Conservation (phyloP, 2,888 invertebrate species). For the Machimus rusticus region DNA sequence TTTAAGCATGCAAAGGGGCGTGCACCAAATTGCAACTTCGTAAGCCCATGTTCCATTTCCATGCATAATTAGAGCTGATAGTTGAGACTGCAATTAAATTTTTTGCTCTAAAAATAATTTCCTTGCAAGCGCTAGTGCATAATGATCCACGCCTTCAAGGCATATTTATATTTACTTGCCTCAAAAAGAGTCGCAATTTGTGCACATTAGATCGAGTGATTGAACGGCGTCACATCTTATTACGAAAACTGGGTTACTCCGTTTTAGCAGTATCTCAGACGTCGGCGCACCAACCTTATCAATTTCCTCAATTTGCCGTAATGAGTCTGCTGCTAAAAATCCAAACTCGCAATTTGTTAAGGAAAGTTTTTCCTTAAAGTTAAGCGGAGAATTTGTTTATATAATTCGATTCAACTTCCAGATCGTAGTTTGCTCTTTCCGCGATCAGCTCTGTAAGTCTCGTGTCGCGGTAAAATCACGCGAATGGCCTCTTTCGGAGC, state of each 20-base stretch:
- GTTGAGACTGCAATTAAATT: not conserved
- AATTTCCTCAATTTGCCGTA: conserved; percentile 21
- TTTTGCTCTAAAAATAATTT: conserved; percentile 9
- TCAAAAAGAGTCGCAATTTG: conserved; percentile 13
- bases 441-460: not conserved
- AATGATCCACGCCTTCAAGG: not conserved
- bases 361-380: not conserved
- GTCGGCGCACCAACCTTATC: conserved; percentile 18
- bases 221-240: conserved; percentile 11
- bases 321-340: conserved; percentile 14
- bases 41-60: not conserved
- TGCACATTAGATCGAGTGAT: conserved; percentile 22
- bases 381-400: not conserved
- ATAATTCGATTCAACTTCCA: not conserved
- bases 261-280: conserved; percentile 23
- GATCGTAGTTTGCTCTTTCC: not conserved
- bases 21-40: not conserved
- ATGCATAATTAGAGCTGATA: conserved; percentile 1
- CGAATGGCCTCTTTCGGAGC: not conserved
- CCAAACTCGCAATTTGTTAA: conserved; percentile 10
- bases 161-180: not conserved
- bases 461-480: not conserved
- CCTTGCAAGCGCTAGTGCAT: not conserved
- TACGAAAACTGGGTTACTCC: conserved; percentile 24
- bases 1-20: not conserved